Evolutionary conservation across 2,113 vertebrate genomes (phyloP), one percentile per base, ranked within the genome.

Genomic region (Andinoacara biseriatus): DNA sequence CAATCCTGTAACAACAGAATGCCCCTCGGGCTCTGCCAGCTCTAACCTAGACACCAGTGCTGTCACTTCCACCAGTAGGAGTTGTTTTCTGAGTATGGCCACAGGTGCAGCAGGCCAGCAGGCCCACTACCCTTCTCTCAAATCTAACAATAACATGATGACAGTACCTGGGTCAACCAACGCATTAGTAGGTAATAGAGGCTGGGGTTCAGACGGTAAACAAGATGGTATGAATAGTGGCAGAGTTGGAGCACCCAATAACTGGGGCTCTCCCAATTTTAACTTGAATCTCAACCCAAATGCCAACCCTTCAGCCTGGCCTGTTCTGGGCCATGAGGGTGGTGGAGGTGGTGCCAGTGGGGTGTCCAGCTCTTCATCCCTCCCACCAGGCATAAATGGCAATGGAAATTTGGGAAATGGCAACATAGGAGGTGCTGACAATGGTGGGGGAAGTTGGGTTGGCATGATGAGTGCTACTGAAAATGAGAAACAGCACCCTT

Each of bases 281-380:
- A 98, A 97, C 96, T 96, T 99, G 92, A 99, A 98, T 95, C 97
- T 99, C 92, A 99, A 99, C 84, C 98, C 98, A 78, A 99, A 95
- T 94, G 98, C 98, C 95, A 99, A 99, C 95, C 98, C 98, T 82
- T 97, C 98, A 87, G 98, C 98, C 89, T 99, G 98, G 98, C 98
- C 98, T 90, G 97, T 98, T 84, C 96, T 99, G 10, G 97, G 98
- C 92, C 98, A 99, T 58, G 98, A 99, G 87, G 96, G 96, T 94
- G 95, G 94, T 95, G 83, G 95, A 95, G 91, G 95, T 95, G 96
- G 93, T 62, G 46, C 92, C 26, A 94, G 83, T 80, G 89, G 89
- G 13, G 46, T 91, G 78, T 86, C 93, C 74, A 93, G 85, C 77
- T 87, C 92, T 35, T 63, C 91, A 58, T 92, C 93, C 20, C 90